Evolutionary conservation across 2,888 invertebrate genomes (phyloP), one percentile per base, ranked within the genome.

Genomic region (Nezara viridula): DNA sequence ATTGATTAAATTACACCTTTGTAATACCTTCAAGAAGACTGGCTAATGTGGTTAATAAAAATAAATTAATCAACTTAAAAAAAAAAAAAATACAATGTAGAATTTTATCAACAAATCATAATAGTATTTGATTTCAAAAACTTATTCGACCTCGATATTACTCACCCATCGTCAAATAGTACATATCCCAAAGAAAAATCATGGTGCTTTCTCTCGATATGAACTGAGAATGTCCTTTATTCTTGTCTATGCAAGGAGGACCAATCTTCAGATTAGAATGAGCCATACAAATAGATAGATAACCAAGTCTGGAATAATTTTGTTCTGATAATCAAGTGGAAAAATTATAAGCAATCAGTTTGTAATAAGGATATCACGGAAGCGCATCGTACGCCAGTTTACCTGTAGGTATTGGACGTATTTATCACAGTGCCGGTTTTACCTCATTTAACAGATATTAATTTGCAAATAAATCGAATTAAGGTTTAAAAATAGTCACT

Each of bases 181-280:
- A 19, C 66, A 73, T 73, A 37, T 73, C 32, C 66, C 66, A 73
- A 7, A 73, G 5, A 21, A 19, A 73, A 37, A 73, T 4, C 66
- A 73, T 73, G 19, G 19, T 73, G 66, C 7, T 37, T 21, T 37
- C 37, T 37, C 32, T 37, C 16, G 37, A 73, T 19, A 37, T 73
- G 19, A 21, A 73, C 66, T 73, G 21, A 73, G 32, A 37, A 16
- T 32, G 27, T 37, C 19, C 37, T 73, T 14, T 60, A 27, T 27
- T 5, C 27, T 27, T 27, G 60, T 5, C 60, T 60, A 27, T 55
- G 19, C 3, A 50, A 24, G 7, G 1, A 4, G 37, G 32, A n/a
- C n/a, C 37, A 73, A 73, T 73, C 66, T 73, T 37, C 16, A 73
- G 66, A 73, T 73, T 73, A 73, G 27, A 73, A 73, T 37, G 37